phyloP scores from a whole-genome alignment of 2,888 invertebrate species.

The Morinoia aosen region DNA sequence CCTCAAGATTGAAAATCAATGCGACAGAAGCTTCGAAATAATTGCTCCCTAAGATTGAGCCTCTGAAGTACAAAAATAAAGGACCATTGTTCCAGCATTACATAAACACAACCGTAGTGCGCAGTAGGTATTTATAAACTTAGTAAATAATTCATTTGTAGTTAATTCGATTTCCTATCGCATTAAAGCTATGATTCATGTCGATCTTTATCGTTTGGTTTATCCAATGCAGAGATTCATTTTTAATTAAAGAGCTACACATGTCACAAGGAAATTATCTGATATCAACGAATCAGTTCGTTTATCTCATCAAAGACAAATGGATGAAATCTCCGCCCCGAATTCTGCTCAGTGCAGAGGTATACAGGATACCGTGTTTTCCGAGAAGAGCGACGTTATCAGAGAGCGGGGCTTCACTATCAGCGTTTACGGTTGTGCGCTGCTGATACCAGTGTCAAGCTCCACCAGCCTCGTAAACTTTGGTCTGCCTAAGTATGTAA shows the following conservation, averaged over 20 bases:
- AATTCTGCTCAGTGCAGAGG: neutral
- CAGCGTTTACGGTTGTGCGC: neutral
- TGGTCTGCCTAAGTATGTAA: neutral
- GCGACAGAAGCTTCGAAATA: neutral
- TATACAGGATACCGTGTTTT: conserved; percentile 2
- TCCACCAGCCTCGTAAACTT: neutral
- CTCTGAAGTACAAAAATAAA: neutral
- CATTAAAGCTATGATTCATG: neutral
- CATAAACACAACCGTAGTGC: neutral
- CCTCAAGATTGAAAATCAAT: neutral
- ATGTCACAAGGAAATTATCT: neutral
- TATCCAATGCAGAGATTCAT: neutral
- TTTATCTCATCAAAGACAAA: neutral
- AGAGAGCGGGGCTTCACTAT: neutral
- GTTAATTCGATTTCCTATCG: too few species aligned
- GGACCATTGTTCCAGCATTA: neutral
- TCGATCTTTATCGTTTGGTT: neutral
- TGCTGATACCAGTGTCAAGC: neutral
- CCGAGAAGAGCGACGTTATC: neutral
- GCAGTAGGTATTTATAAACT: neutral
- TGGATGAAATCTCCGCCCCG: neutral
- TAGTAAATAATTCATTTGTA: too few species aligned
- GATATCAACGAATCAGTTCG: neutral
- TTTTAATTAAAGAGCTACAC: neutral
- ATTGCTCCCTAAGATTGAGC: neutral